A percentile compares a stretch with the other conserved stretches of the same genome.
These are phyloP conservation scores for Pseudochirops corinnae DNA, from an alignment of 2,797 vertebrate species.

Conservation along the genomic window DNA sequence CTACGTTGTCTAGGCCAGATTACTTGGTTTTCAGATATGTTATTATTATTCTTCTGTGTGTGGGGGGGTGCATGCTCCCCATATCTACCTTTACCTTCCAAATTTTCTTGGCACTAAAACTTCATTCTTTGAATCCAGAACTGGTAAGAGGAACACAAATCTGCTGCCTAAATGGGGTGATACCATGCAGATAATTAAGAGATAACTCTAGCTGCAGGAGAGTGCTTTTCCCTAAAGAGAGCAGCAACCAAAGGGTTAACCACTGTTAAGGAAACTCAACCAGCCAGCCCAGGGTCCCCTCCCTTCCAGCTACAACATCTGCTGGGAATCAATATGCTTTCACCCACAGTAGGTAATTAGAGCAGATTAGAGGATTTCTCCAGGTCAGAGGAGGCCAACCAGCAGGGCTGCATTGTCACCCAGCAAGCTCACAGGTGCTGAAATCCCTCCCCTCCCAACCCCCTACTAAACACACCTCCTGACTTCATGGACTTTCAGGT, in stretches of 20 bases:
- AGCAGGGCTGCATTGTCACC: background rate
- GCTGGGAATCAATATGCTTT: constrained; percentile 40
- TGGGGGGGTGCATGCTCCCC: too few species aligned
- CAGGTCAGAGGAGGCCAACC: constrained; percentile 40
- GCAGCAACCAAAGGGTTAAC: constrained; percentile 54
- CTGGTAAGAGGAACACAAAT: background rate
- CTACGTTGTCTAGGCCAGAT: background rate
- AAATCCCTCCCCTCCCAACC: background rate
- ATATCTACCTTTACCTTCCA: background rate
- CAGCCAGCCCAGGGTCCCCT: constrained; percentile 26
- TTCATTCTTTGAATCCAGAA: background rate
- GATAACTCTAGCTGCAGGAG: background rate
- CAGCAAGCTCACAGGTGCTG: constrained; percentile 7
- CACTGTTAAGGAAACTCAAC: background rate
- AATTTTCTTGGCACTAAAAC: background rate
- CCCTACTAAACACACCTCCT: background rate
- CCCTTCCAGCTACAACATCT: constrained; percentile 41
- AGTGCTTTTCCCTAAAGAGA: background rate
- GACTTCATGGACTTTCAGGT: background rate
- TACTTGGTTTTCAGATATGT: background rate
- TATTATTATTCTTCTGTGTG: background rate
- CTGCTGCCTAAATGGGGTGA: background rate
- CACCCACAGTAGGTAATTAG: constrained; percentile 69
- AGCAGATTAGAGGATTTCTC: constrained; percentile 78
- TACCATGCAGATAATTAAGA: background rate